Evolutionary conservation across 2,888 invertebrate species (phyloP).

Genomic region (Aquatica leii): DNA sequence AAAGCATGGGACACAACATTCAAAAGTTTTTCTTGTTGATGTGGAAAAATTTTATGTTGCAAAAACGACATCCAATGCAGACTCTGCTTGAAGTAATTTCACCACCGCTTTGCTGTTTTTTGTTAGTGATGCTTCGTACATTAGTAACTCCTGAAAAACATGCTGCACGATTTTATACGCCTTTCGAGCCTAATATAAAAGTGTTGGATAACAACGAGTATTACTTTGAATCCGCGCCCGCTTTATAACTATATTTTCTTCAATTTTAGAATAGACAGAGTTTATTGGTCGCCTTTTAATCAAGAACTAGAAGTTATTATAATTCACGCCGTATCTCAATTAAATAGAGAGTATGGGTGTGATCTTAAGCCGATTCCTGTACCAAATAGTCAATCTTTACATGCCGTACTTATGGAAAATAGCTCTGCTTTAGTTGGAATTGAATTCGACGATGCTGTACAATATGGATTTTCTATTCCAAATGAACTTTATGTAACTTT

Average conservation of each 20-base stretch:
- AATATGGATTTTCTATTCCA: slow-evolving; percentile 10
- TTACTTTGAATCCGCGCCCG: slow-evolving; percentile 13
- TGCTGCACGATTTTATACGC: slow-evolving; percentile 25
- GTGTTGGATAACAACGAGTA: background rate
- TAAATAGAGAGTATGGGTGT: background rate
- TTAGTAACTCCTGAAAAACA: slow-evolving; percentile 67
- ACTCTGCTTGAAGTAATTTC: slow-evolving; percentile 71
- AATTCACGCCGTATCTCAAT: background rate
- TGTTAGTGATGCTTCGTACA: slow-evolving; percentile 75
- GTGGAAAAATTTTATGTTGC: slow-evolving; percentile 85
- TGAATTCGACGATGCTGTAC: slow-evolving; percentile 65
- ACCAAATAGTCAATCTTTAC: slow-evolving; percentile 1
- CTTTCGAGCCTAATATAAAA: slow-evolving; percentile 10
- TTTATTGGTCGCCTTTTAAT: slow-evolving; percentile 25
- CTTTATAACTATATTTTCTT: background rate
- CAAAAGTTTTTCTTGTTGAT: slow-evolving; percentile 71
- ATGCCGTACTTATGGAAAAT: too few species aligned
- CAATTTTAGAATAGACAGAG: background rate
- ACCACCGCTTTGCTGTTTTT: slow-evolving; percentile 70
- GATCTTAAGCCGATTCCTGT: background rate
- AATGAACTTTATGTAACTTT: background rate
- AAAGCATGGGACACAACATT: slow-evolving; percentile 28
- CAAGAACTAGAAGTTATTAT: slow-evolving; percentile 19
- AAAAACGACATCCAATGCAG: slow-evolving; percentile 74
- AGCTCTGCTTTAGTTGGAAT: slow-evolving; percentile 66